A percentile compares a stretch with the other conserved stretches of the same genome.
Evolutionary conservation across 2,797 vertebrate genomes (phyloP).

Genomic region (Rhinella marina): DNA sequence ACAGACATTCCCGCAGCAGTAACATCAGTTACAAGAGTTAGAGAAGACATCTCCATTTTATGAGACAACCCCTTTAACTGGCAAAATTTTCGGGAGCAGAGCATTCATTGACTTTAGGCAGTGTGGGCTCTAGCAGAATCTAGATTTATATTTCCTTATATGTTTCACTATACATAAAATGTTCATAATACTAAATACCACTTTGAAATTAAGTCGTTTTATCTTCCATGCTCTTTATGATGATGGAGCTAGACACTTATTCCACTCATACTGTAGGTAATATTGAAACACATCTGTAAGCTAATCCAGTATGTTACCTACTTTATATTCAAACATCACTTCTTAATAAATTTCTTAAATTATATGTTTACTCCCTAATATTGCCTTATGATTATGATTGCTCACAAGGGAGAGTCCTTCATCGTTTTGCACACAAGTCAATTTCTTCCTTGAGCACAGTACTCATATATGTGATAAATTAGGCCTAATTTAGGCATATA

Average conservation of each 20-base stretch:
- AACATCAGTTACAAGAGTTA: too few relatives aligned
- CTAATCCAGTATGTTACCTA: background rate
- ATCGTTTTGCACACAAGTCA: background rate
- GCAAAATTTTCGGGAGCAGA: too few relatives aligned
- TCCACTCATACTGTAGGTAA: background rate
- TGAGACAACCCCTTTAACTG: too few relatives aligned
- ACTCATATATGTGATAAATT: background rate
- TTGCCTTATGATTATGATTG: background rate
- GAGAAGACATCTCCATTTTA: too few relatives aligned
- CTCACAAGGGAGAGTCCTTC: background rate
- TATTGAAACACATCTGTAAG: background rate
- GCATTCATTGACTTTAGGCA: too few relatives aligned
- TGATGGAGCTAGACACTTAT: background rate
- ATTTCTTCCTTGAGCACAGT: background rate
- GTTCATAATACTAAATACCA: background rate
- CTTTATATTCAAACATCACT: background rate
- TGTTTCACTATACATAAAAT: background rate
- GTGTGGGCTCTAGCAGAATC: background rate
- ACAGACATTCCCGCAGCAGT: too few relatives aligned
- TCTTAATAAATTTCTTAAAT: background rate
- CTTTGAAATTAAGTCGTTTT: background rate
- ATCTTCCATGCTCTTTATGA: background rate
- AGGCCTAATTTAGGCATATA: background rate
- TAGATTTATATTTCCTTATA: background rate
- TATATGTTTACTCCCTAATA: background rate